These are phyloP conservation scores for Spongia lamella DNA, from an alignment of 37 sponge, comb jelly and placozoan species.

Conservation along the genomic window DNA sequence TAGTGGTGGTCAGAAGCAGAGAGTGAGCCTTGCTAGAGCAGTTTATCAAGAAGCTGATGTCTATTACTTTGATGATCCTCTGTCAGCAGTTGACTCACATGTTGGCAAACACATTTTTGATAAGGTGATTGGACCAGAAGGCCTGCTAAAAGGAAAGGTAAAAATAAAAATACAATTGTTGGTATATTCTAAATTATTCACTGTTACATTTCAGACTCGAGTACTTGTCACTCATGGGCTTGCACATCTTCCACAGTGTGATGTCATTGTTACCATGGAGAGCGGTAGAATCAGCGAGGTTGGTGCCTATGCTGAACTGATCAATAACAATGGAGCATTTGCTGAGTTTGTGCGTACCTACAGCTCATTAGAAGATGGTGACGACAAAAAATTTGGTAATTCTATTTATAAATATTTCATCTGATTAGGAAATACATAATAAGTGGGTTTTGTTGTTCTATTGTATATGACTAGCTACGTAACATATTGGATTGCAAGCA, in stretches of 20 bases:
- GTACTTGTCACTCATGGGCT: conserved; percentile 93
- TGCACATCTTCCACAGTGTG: conserved; percentile 89
- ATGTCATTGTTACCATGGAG: conserved; percentile 76
- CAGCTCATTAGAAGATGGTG: conserved; percentile 34
- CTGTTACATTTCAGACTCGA: conserved; percentile 42
- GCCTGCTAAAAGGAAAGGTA: conserved; percentile 91
- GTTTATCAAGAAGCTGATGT: conserved; percentile 93
- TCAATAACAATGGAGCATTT: conserved; percentile 78
- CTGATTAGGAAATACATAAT: too few relatives aligned
- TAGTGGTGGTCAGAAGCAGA: conserved; percentile 99
- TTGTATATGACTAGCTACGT: too few relatives aligned
- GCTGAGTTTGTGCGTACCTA: conserved; percentile 76
- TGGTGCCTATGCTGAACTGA: conserved; percentile 88
- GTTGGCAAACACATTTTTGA: conserved; percentile 99
- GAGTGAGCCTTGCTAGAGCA: conserved; percentile 96
- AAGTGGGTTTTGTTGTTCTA: too few relatives aligned
- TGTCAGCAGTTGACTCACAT: conserved; percentile 97
- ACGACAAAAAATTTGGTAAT: conserved; percentile 52
- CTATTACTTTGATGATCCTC: conserved; percentile 93
- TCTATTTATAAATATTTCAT: too few relatives aligned
- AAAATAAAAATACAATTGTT: background rate
- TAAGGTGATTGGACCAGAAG: conserved; percentile 94
- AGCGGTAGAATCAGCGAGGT: conserved; percentile 81
- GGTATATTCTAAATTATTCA: too few relatives aligned
- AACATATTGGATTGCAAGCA: too few relatives aligned